These are phyloP conservation scores for Neelides sp. DNA, from an alignment of 1,140 invertebrate species.

Conservation along the genomic window DNA sequence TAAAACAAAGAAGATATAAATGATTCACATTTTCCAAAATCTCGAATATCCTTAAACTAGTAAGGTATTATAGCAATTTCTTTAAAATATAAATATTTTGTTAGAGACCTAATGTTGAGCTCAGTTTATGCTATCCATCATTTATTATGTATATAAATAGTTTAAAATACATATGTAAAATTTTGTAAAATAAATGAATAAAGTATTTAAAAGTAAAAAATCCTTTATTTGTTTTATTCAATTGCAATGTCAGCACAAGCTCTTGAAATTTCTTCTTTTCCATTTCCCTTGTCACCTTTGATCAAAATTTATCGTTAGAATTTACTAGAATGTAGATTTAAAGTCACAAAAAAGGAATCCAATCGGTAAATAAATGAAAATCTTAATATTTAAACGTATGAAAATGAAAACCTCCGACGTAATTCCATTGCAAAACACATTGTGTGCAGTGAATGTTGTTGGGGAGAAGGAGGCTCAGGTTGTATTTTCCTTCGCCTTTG, in stretches of 20 bases:
- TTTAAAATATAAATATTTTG: too few species aligned
- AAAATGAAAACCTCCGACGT: constrained; percentile 38
- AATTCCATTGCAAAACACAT: constrained; percentile 57
- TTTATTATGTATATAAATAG: too few species aligned
- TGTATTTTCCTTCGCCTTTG: constrained; percentile 32
- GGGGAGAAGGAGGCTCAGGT: constrained; percentile 40
- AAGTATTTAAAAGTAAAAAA: too few species aligned
- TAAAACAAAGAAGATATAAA: too few species aligned
- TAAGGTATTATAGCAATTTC: too few species aligned
- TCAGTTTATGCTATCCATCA: too few species aligned
- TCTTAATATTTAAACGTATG: background rate
- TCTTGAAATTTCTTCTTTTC: constrained; percentile 36
- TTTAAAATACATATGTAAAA: too few species aligned
- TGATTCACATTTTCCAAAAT: too few species aligned
- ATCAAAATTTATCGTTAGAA: background rate
- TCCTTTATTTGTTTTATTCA: too few species aligned
- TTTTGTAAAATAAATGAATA: too few species aligned
- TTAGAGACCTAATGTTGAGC: too few species aligned
- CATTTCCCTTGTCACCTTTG: constrained; percentile 33
- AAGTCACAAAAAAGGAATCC: background rate
- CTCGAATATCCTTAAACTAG: too few species aligned
- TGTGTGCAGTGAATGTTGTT: constrained; percentile 44
- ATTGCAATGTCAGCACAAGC: constrained; percentile 36
- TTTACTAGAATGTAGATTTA: background rate
- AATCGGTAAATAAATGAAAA: constrained; percentile 5